Percentiles rank a stretch among this genome's conserved stretches.
phyloP scores from a whole-genome alignment of 2,888 invertebrate genomes.

The Tetragonisca angustula region DNA sequence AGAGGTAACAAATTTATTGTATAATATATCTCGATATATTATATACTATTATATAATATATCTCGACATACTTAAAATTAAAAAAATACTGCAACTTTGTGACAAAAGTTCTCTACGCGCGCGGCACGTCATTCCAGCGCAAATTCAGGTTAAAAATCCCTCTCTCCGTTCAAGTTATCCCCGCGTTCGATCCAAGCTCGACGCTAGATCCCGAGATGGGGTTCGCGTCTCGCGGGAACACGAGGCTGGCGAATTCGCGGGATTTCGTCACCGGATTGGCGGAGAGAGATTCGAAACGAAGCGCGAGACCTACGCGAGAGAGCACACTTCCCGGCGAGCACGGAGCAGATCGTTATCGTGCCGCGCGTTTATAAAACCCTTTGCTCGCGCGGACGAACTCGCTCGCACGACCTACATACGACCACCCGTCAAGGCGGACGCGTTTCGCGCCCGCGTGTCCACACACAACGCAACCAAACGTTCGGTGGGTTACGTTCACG shows the following conservation, averaged over 20 bases:
- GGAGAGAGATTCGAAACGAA: neutral
- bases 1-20: too few relatives aligned
- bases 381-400: neutral
- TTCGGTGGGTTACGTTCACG: conserved; percentile 34
- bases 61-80: too few relatives aligned
- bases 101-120: too few relatives aligned
- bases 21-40: too few relatives aligned
- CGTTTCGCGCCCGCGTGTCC: conserved; percentile 26
- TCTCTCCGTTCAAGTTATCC: too few relatives aligned
- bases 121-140: too few relatives aligned
- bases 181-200: too few relatives aligned
- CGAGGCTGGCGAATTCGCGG: neutral
- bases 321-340: conserved; percentile 13
- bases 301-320: neutral
- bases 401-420: conserved; percentile 12
- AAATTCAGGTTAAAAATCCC: too few relatives aligned
- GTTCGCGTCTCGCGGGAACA: too few relatives aligned
- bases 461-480: conserved; percentile 20
- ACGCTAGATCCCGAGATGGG: too few relatives aligned
- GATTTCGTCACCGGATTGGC: neutral
- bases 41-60: too few relatives aligned
- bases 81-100: too few relatives aligned
- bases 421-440: conserved; percentile 41
- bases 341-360: conserved; percentile 41
- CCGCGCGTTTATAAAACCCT: conserved; percentile 28